These are phyloP conservation scores for Lamprotornis superbus DNA, from an alignment of 2,113 vertebrate species.

Conservation along the genomic window DNA sequence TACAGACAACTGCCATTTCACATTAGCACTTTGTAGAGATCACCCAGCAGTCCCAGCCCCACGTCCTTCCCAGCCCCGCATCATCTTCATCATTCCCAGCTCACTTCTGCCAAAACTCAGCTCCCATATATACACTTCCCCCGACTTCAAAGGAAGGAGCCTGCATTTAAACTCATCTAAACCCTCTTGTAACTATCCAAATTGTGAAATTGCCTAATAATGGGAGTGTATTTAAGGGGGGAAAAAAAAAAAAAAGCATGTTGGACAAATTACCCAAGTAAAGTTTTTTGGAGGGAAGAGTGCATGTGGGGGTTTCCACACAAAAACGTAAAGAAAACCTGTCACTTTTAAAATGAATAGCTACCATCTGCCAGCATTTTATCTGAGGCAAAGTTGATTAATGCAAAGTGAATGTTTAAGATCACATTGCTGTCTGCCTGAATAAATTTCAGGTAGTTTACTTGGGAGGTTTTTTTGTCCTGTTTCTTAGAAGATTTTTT, in stretches of 20 bases:
- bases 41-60: background rate
- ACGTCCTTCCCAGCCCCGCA: background rate
- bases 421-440: conserved; percentile 60
- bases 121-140: background rate
- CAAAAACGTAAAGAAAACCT: conserved; percentile 68
- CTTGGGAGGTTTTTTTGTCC: background rate
- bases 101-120: background rate
- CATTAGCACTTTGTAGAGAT: background rate
- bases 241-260: background rate
- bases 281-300: conserved; percentile 64
- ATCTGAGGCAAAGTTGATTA: conserved; percentile 72
- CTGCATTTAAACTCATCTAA: background rate
- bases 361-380: conserved; percentile 75
- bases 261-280: conserved; percentile 58
- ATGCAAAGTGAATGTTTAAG: conserved; percentile 67
- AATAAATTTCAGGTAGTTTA: conserved; percentile 66
- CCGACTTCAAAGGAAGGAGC: background rate
- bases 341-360: conserved; percentile 72
- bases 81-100: background rate
- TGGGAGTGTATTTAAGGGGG: background rate
- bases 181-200: conserved; percentile 37
- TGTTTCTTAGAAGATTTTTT: background rate
- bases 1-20: background rate
- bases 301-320: conserved; percentile 48
- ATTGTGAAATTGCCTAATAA: conserved; percentile 40